phyloP scores from a whole-genome alignment of 2,113 vertebrate genomes.

The Mormyrus iriodes region DNA sequence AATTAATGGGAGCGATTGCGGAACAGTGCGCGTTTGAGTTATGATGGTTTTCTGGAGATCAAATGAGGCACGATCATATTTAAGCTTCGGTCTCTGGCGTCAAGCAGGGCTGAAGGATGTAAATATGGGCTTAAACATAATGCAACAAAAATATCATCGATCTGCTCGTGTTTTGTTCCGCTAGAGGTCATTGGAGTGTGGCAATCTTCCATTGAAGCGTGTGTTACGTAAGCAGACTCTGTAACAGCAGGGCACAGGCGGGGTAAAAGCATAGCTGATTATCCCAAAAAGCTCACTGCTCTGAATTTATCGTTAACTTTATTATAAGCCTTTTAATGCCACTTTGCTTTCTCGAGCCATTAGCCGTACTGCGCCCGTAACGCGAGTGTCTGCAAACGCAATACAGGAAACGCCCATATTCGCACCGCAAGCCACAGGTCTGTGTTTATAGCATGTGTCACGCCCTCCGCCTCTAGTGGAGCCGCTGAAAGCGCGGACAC shows the following conservation, averaged over 20 bases:
- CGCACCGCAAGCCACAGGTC: not conserved
- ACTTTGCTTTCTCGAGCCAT: not conserved
- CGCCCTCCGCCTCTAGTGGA: not conserved
- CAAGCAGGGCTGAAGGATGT: not conserved
- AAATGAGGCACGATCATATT: not conserved
- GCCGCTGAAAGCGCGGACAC: not conserved
- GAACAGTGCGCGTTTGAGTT: not conserved
- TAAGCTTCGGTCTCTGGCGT: not conserved
- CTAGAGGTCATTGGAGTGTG: conserved; percentile 9
- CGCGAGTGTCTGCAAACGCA: not conserved
- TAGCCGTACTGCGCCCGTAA: not conserved
- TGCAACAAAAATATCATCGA: not conserved
- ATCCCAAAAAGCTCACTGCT: not conserved
- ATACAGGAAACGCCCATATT: not conserved
- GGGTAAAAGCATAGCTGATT: not conserved
- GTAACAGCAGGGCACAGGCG: not conserved
- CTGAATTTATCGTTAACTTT: not conserved
- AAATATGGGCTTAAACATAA: not conserved
- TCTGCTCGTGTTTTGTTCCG: not conserved
- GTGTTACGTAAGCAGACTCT: not conserved
- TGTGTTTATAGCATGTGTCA: not conserved
- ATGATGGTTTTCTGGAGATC: not conserved
- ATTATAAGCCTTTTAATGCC: not conserved
- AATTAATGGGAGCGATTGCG: not conserved
- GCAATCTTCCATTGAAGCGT: not conserved